A percentile compares a stretch with the other conserved stretches of the same genome.
These are phyloP conservation scores for Cremastinae sp. DNA, from an alignment of 2,888 invertebrate genomes.

Conservation along the genomic window DNA sequence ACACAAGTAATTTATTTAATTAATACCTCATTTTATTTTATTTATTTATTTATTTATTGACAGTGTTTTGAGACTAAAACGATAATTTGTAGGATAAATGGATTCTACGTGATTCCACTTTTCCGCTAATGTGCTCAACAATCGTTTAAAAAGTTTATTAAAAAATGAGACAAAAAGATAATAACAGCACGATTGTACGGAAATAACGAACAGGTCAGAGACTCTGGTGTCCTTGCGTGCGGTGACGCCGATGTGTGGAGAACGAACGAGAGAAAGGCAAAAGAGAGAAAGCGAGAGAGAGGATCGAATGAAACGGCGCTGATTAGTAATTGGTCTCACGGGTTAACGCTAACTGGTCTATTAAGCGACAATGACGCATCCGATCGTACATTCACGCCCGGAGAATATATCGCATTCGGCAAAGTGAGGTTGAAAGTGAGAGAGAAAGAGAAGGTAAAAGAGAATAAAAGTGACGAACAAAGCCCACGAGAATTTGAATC, in stretches of 20 bases:
- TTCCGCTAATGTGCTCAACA: too few species aligned
- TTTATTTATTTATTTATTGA: too few species aligned
- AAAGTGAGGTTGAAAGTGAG: slow-evolving; percentile 11
- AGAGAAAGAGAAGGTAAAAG: slow-evolving; percentile 28
- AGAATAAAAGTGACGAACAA: slow-evolving; percentile 37
- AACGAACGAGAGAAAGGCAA: slow-evolving; percentile 26
- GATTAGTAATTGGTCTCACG: slow-evolving; percentile 67
- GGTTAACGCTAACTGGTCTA: slow-evolving; percentile 67
- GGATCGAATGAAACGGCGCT: slow-evolving; percentile 62
- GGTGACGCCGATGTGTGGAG: slow-evolving; percentile 16
- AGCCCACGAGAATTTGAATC: slow-evolving; percentile 59
- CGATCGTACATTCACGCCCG: slow-evolving; percentile 63
- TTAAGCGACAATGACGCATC: slow-evolving; percentile 64
- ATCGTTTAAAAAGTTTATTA: too few species aligned
- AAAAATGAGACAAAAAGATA: too few species aligned
- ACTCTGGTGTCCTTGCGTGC: slow-evolving; percentile 39
- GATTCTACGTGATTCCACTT: too few species aligned
- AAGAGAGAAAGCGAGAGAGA: slow-evolving; percentile 33
- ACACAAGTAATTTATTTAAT: too few species aligned
- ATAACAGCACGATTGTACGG: slow-evolving; percentile 26
- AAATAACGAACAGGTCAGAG: slow-evolving; percentile 51
- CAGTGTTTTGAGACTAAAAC: too few species aligned
- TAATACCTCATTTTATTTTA: too few species aligned
- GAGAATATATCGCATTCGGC: slow-evolving; percentile 51
- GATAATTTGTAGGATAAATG: too few species aligned